A percentile compares a stretch with the other conserved stretches of the same genome.
phyloP scores from a whole-genome alignment of 2,888 invertebrate genomes.

The Pseudeuparius sepicola region DNA sequence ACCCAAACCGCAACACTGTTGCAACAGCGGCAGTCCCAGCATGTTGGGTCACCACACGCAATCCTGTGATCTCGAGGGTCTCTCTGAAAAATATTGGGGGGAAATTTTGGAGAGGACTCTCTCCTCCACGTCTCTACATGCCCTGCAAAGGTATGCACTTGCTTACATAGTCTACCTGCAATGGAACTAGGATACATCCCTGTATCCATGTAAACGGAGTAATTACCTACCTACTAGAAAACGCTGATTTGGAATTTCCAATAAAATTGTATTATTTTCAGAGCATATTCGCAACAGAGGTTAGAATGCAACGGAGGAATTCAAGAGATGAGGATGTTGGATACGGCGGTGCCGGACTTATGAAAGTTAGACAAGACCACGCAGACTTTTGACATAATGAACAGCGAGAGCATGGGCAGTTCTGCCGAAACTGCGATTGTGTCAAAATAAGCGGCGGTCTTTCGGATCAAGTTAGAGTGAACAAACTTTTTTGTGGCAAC shows the following conservation, averaged over 20 bases:
- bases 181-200: too few species aligned
- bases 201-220: too few species aligned
- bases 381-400: constrained; percentile 35
- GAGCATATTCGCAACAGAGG: constrained; percentile 4
- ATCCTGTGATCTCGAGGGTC: constrained; percentile 44
- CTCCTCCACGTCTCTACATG: constrained; percentile 64
- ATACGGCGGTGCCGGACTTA: constrained; percentile 38
- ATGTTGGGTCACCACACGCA: constrained; percentile 32
- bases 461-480: too few species aligned
- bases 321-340: constrained; percentile 36
- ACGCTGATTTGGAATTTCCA: too few species aligned
- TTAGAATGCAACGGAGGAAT: constrained; percentile 33
- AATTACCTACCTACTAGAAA: too few species aligned
- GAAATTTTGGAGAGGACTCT: constrained; percentile 71
- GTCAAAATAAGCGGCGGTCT: constrained; percentile 31
- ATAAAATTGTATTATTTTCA: constrained; percentile 15
- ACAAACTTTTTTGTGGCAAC: too few species aligned
- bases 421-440: constrained; percentile 32
- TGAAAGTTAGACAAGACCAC: constrained; percentile 41
- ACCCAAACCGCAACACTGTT: constrained; percentile 31
- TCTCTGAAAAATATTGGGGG: constrained; percentile 48
- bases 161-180: too few species aligned
- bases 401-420: constrained; percentile 34
- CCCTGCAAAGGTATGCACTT: constrained; percentile 39
- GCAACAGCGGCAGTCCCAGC: constrained; percentile 30